Conservation (phyloP, 35 echinoderm and acorn worm genomes). For the Ophioderma brevispina region DNA sequence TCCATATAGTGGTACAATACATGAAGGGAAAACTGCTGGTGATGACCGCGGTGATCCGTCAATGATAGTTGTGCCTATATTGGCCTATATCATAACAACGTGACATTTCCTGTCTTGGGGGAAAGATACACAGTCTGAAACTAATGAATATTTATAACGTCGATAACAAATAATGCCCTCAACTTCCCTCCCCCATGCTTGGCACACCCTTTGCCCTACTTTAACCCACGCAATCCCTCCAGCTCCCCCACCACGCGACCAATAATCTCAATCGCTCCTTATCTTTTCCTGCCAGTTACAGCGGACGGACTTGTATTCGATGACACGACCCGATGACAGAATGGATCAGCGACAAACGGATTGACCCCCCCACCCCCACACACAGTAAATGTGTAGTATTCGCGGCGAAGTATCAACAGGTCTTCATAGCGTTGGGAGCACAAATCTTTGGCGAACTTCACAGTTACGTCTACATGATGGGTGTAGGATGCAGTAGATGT, state of each 20-base stretch:
- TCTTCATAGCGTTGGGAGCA: neutral
- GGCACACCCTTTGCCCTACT: too few species aligned
- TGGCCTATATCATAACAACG: neutral
- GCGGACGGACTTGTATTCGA: neutral
- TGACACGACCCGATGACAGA: neutral
- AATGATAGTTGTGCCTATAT: neutral
- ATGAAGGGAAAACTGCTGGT: neutral
- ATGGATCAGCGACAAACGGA: neutral
- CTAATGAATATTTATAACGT: neutral
- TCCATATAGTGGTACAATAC: neutral
- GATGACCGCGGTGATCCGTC: neutral
- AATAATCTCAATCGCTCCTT: too few species aligned
- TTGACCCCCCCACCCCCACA: too few species aligned
- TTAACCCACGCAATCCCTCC: too few species aligned
- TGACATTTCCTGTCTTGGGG: neutral
- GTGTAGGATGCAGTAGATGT: too few species aligned
- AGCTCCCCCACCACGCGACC: too few species aligned
- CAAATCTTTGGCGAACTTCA: too few species aligned
- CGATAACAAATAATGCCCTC: neutral
- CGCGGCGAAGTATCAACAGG: neutral
- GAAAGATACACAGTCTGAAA: neutral
- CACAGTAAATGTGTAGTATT: neutral
- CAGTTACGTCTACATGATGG: too few species aligned
- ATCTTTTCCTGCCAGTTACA: too few species aligned
- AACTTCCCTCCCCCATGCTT: too few species aligned